Conservation (phyloP, 2,888 invertebrate species). For the Sphaerophoria rueppellii region DNA sequence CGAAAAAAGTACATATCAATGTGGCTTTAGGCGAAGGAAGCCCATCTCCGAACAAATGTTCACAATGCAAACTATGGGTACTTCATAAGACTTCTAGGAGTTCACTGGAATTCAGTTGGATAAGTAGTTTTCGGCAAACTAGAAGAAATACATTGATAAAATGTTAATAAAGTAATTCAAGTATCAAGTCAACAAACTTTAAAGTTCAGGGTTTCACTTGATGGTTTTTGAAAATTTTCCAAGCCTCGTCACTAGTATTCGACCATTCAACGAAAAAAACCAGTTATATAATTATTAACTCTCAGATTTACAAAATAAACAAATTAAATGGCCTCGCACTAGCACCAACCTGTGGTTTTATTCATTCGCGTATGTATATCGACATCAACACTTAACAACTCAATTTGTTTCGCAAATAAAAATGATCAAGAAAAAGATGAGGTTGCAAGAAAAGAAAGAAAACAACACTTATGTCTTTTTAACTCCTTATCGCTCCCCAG, state of each 20-base stretch:
- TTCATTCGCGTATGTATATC: background rate
- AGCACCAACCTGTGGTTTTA: background rate
- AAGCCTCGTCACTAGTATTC: background rate
- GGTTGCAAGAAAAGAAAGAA: background rate
- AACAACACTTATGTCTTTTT: constrained; percentile 4
- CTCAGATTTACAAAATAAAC: background rate
- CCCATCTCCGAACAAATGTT: too few species aligned
- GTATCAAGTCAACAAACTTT: background rate
- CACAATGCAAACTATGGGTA: too few species aligned
- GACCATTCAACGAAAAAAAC: background rate
- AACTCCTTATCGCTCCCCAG: constrained; percentile 21
- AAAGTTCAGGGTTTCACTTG: constrained; percentile 9
- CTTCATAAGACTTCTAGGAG: too few species aligned
- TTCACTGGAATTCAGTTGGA: too few species aligned
- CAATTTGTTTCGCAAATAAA: constrained; percentile 7
- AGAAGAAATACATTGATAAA: too few species aligned
- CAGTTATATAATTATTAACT: constrained; percentile 14
- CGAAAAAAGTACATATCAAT: too few species aligned
- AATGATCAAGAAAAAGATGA: background rate
- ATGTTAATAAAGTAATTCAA: too few species aligned
- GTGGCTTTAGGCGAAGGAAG: too few species aligned
- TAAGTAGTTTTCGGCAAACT: too few species aligned
- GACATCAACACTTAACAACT: constrained; percentile 7
- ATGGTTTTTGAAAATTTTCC: background rate
- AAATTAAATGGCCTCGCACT: constrained; percentile 10